These are phyloP conservation scores for Ctenopoma multispine DNA, from an alignment of 2,797 vertebrate genomes.

Conservation along the genomic window DNA sequence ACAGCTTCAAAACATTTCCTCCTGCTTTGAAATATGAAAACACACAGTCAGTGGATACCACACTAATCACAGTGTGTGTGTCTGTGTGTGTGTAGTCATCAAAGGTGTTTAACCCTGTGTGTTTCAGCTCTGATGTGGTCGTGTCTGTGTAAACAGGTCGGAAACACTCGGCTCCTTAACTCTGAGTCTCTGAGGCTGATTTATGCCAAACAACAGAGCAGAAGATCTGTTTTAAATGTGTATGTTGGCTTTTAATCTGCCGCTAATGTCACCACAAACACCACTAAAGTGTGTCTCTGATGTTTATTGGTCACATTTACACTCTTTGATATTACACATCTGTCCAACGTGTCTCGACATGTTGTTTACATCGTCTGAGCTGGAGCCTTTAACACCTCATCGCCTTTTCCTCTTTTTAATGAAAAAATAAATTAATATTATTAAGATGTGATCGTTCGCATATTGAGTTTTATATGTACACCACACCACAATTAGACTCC, in stretches of 20 bases:
- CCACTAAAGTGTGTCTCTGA: background rate
- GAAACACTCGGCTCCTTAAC: conserved; percentile 14
- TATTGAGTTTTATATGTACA: too few species aligned
- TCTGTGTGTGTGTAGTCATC: conserved; percentile 20
- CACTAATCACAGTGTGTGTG: background rate
- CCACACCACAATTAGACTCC: too few species aligned
- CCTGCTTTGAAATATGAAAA: conserved; percentile 66
- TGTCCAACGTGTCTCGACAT: background rate
- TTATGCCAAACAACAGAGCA: conserved; percentile 26
- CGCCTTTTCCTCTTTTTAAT: too few species aligned
- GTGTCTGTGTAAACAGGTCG: conserved; percentile 34
- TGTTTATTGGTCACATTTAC: background rate
- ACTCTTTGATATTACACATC: conserved; percentile 1
- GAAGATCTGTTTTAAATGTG: conserved; percentile 24
- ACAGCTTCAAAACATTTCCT: conserved; percentile 61
- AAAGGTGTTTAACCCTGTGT: conserved; percentile 36
- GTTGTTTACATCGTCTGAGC: too few species aligned
- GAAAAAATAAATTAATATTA: too few species aligned
- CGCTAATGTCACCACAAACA: conserved; percentile 49
- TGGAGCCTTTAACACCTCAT: too few species aligned
- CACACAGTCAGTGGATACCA: background rate
- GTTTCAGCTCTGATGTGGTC: conserved; percentile 46
- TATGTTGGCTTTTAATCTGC: conserved; percentile 36
- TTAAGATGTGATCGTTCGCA: too few species aligned
- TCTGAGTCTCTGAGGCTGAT: conserved; percentile 24